Conservation (phyloP, 2,888 invertebrate species). For the Graphium colonna region DNA sequence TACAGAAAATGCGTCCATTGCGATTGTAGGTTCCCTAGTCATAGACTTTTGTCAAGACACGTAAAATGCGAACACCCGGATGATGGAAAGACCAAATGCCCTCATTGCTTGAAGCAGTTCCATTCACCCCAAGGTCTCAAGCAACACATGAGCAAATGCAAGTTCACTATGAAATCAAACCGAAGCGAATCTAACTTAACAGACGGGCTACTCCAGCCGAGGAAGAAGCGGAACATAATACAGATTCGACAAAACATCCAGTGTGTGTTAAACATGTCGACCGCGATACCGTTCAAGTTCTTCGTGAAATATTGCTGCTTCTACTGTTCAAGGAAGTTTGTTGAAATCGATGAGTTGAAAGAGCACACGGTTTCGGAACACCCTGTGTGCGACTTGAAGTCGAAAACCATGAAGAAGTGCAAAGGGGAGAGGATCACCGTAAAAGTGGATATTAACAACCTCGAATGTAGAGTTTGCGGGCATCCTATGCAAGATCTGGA, state of each 20-base stretch:
- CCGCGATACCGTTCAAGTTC: constrained; percentile 64
- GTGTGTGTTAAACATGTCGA: constrained; percentile 66
- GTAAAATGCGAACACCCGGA: constrained; percentile 49
- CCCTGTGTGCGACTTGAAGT: constrained; percentile 57
- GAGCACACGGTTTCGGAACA: constrained; percentile 55
- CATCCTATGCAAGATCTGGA: constrained; percentile 46
- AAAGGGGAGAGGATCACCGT: constrained; percentile 62
- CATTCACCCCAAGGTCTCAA: constrained; percentile 51
- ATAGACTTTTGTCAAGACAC: constrained; percentile 49
- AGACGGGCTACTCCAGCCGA: constrained; percentile 36
- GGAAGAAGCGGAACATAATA: constrained; percentile 49
- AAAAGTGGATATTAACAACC: constrained; percentile 54
- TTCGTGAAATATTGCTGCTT: constrained; percentile 63
- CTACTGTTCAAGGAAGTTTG: constrained; percentile 59
- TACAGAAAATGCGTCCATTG: constrained; percentile 55
- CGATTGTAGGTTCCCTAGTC: constrained; percentile 43
- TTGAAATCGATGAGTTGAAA: constrained; percentile 59
- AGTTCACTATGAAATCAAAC: constrained; percentile 35
- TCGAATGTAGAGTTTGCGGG: constrained; percentile 57
- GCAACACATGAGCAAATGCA: constrained; percentile 55
- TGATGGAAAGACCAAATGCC: constrained; percentile 48
- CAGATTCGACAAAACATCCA: constrained; percentile 62
- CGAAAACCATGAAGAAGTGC: constrained; percentile 58
- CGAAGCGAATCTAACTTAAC: constrained; percentile 25
- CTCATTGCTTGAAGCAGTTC: constrained; percentile 53